Percentiles rank a stretch among this genome's conserved stretches.
Evolutionary conservation across 2,888 invertebrate species (phyloP).

Genomic region (Alentia gelatinosa): DNA sequence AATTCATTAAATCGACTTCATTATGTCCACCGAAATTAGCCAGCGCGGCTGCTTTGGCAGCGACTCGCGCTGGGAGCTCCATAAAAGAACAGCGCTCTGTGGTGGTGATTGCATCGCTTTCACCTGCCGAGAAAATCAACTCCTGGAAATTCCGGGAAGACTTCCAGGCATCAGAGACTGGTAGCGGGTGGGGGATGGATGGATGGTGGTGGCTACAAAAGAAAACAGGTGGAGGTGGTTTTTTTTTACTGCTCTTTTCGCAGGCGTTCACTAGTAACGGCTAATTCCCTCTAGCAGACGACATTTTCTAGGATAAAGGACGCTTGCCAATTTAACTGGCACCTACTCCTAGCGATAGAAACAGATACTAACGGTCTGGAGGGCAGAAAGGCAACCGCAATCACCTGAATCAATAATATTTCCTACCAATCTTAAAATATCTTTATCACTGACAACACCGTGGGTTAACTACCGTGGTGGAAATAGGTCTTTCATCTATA

Average conservation of each 20-base stretch:
- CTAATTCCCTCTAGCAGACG: background rate
- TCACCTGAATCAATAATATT: background rate
- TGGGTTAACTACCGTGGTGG: background rate
- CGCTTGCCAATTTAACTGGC: background rate
- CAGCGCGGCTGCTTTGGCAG: background rate
- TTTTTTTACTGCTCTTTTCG: background rate
- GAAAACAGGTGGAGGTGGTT: background rate
- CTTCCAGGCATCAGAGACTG: background rate
- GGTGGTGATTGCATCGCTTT: background rate
- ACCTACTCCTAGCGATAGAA: background rate
- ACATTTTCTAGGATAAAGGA: background rate
- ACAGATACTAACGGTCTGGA: background rate
- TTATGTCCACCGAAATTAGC: background rate
- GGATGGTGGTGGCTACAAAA: background rate
- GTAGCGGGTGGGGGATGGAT: background rate
- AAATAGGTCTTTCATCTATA: too few relatives aligned
- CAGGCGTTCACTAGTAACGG: background rate
- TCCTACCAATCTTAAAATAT: background rate
- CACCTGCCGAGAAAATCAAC: background rate
- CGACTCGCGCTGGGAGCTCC: background rate
- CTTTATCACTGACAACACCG: background rate
- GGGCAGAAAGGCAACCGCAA: too few relatives aligned
- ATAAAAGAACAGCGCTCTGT: background rate
- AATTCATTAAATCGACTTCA: constrained; percentile 22
- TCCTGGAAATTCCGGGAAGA: background rate